These are phyloP conservation scores for Yponomeuta evonymella DNA, from an alignment of 2,888 invertebrate genomes.

Conservation along the genomic window DNA sequence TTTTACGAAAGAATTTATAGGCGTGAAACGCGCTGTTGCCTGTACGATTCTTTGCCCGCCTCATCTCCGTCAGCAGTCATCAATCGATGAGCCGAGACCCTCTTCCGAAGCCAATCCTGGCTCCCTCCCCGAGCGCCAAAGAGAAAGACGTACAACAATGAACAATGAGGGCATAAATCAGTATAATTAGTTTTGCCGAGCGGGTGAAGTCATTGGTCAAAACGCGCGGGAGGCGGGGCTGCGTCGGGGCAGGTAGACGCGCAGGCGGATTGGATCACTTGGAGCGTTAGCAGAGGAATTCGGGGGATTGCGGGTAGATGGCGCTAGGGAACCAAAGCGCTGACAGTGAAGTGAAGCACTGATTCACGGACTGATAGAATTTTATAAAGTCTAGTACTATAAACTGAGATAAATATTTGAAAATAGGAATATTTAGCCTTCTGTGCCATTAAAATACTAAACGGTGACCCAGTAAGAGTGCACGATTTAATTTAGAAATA, in stretches of 20 bases:
- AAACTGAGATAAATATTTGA: too few species aligned
- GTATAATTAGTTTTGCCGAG: constrained; percentile 90
- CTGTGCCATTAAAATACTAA: too few species aligned
- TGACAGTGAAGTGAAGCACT: too few species aligned
- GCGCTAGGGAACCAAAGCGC: neutral
- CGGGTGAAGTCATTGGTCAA: constrained; percentile 81
- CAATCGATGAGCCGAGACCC: neutral
- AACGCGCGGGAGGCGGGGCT: constrained; percentile 60
- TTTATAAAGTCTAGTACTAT: too few species aligned
- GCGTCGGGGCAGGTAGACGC: constrained; percentile 53
- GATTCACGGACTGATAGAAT: too few species aligned
- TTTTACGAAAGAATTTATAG: too few species aligned
- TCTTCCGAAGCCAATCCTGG: neutral
- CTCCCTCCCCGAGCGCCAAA: neutral
- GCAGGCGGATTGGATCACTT: constrained; percentile 58
- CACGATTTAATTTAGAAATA: too few species aligned
- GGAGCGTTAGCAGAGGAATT: constrained; percentile 55
- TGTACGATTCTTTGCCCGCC: too few species aligned
- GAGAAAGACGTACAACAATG: constrained; percentile 83
- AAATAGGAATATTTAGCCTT: too few species aligned
- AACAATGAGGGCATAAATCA: constrained; percentile 96
- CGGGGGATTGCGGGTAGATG: neutral
- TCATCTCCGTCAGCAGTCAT: too few species aligned
- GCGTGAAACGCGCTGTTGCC: too few species aligned
- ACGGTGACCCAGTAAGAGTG: too few species aligned